These are phyloP conservation scores for Eulemur mongoz DNA, from an alignment of 2,797 vertebrate genomes.

Conservation along the genomic window DNA sequence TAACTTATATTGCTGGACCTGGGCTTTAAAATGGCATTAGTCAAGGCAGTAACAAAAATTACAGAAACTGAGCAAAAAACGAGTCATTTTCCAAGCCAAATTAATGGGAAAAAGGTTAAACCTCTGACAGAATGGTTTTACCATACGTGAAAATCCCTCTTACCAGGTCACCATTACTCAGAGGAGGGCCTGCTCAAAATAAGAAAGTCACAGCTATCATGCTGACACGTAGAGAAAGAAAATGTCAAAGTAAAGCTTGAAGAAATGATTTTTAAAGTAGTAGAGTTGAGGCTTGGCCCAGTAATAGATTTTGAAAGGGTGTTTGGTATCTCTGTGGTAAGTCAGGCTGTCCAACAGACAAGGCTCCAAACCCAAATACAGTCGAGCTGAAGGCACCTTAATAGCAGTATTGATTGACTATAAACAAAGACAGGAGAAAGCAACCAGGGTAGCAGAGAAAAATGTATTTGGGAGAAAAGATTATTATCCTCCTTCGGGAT, in stretches of 20 bases:
- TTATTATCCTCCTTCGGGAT: slow-evolving; percentile 72
- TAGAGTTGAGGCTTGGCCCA: slow-evolving; percentile 6
- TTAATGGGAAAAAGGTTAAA: slow-evolving; percentile 42
- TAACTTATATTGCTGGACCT: neutral
- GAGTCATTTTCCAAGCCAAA: neutral
- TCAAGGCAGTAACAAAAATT: slow-evolving; percentile 1
- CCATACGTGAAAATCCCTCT: slow-evolving; percentile 56
- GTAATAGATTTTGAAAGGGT: slow-evolving; percentile 55
- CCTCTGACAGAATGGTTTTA: slow-evolving; percentile 43
- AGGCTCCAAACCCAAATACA: slow-evolving; percentile 35
- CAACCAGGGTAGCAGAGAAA: slow-evolving; percentile 58
- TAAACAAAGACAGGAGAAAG: slow-evolving; percentile 62
- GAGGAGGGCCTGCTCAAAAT: slow-evolving; percentile 51
- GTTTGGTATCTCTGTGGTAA: slow-evolving; percentile 63
- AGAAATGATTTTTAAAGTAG: slow-evolving; percentile 73
- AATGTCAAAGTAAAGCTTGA: slow-evolving; percentile 64
- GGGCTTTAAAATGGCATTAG: neutral
- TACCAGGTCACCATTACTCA: slow-evolving; percentile 58
- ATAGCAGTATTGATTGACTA: slow-evolving; percentile 70
- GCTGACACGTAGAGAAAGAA: slow-evolving; percentile 64
- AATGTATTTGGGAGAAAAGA: slow-evolving; percentile 63
- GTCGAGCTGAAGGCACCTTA: slow-evolving; percentile 8
- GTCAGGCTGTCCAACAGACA: slow-evolving; percentile 41
- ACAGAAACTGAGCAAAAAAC: neutral
- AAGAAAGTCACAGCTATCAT: slow-evolving; percentile 71